A percentile compares a stretch with the other conserved stretches of the same genome.
Conservation (phyloP, 2,113 vertebrate species). For the Cromileptes altivelis region DNA sequence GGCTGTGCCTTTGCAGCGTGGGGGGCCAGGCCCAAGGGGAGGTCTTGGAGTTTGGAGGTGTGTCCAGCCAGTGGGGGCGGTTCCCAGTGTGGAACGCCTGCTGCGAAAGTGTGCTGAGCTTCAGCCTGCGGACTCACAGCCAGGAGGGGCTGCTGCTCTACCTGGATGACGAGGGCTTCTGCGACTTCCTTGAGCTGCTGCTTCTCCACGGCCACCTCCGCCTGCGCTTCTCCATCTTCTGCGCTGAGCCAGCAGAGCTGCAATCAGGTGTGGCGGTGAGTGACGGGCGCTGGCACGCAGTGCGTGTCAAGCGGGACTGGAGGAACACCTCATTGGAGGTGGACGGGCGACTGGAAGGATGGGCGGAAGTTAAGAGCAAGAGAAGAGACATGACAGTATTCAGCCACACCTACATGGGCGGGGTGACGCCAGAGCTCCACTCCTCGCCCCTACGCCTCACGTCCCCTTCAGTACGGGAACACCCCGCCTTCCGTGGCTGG, state of each 20-base stretch:
- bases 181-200: conserved; percentile 98
- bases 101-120: conserved; percentile 98
- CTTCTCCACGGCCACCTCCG: conserved; percentile 94
- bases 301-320: conserved; percentile 94
- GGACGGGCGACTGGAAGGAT: conserved; percentile 90
- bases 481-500: conserved; percentile 94
- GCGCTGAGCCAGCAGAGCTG: conserved; percentile 93
- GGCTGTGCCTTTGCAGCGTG: conserved; percentile 82
- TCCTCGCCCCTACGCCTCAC: conserved; percentile 92
- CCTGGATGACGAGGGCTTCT: conserved; percentile 98
- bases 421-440: conserved; percentile 92
- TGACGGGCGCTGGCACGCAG: conserved; percentile 93
- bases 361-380: conserved; percentile 98
- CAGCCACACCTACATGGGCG: conserved; percentile 94
- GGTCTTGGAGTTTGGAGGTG: conserved; percentile 93
- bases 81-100: conserved; percentile 99
- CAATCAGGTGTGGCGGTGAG: conserved; percentile 92
- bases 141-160: conserved; percentile 97
- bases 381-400: conserved; percentile 98
- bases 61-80: conserved; percentile 97
- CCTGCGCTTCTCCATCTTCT: conserved; percentile 98
- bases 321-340: conserved; percentile 96
- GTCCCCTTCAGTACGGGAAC: conserved; percentile 89
- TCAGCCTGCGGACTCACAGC: conserved; percentile 98
- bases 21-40: conserved; percentile 82